A percentile compares a stretch with the other conserved stretches of the same genome.
Evolutionary conservation across 2,113 vertebrate species (phyloP).

Genomic region (Setophaga petechia): DNA sequence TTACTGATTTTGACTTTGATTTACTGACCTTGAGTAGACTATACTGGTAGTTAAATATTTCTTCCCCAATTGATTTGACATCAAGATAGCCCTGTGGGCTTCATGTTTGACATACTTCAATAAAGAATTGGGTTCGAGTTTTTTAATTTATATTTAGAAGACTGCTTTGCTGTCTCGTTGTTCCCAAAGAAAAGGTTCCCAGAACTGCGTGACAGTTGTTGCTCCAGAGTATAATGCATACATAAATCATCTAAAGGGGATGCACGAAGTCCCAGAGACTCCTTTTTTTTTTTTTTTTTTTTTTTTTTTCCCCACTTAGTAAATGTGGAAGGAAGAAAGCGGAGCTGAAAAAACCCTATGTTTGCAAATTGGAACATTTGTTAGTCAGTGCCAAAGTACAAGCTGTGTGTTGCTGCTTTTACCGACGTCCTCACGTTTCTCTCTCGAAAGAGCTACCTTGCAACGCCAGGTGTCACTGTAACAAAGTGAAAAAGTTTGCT

Average conservation of each 20-base stretch:
- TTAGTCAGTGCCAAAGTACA: not conserved
- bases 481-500: not conserved
- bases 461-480: constrained; percentile 55
- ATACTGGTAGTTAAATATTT: not conserved
- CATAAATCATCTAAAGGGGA: not conserved
- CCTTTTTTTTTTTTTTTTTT: not conserved
- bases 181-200: not conserved
- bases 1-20: not conserved
- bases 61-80: not conserved
- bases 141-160: not conserved
- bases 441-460: not conserved
- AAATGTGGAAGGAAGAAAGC: not conserved
- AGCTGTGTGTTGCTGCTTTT: not conserved
- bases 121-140: accelerated
- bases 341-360: not conserved
- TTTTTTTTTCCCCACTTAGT: not conserved
- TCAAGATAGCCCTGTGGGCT: not conserved
- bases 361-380: not conserved
- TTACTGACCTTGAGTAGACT: not conserved
- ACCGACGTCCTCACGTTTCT: accelerated
- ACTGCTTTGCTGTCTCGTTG: not conserved
- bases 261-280: not conserved
- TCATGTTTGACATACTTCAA: not conserved
- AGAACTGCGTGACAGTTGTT: not conserved
- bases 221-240: not conserved